Evolutionary conservation across 2,888 invertebrate genomes (phyloP).

Genomic region (Ectemnius continuus): DNA sequence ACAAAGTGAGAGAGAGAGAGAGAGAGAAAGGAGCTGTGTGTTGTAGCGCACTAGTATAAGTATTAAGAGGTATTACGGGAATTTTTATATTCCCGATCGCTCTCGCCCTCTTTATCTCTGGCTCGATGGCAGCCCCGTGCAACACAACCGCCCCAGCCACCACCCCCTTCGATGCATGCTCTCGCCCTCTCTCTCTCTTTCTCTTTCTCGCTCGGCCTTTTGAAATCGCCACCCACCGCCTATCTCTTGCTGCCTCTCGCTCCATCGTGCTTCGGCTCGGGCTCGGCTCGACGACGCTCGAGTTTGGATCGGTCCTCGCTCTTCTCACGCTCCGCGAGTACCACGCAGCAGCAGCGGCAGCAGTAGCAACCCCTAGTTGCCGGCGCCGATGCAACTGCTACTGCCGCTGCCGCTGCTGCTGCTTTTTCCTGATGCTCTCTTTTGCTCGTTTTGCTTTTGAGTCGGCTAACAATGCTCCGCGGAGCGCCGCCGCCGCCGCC

Average conservation of each 20-base stretch:
- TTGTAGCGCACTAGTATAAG: conserved; percentile 31
- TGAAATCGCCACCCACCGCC: neutral
- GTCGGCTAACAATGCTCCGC: conserved; percentile 28
- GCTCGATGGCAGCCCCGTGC: neutral
- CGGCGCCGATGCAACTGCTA: too few species aligned
- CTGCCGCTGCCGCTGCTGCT: neutral
- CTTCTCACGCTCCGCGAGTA: neutral
- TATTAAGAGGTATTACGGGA: conserved; percentile 44
- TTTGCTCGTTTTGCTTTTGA: conserved; percentile 36
- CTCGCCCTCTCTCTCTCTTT: neutral
- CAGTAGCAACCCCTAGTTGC: neutral
- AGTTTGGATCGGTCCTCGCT: conserved; percentile 8
- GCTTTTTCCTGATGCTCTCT: conserved; percentile 12
- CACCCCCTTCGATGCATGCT: neutral
- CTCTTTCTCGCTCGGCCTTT: neutral
- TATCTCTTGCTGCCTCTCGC: too few species aligned
- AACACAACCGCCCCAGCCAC: too few species aligned
- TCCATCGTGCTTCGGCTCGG: neutral
- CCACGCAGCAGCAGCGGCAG: neutral
- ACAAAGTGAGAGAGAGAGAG: neutral
- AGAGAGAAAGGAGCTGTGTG: conserved; percentile 12
- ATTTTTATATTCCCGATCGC: conserved; percentile 26
- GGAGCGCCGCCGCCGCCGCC: neutral
- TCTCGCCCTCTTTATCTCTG: conserved; percentile 19
- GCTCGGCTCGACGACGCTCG: conserved; percentile 7